These are phyloP conservation scores for Brachionus angularis DNA, from an alignment of 1,140 invertebrate genomes.

Conservation along the genomic window DNA sequence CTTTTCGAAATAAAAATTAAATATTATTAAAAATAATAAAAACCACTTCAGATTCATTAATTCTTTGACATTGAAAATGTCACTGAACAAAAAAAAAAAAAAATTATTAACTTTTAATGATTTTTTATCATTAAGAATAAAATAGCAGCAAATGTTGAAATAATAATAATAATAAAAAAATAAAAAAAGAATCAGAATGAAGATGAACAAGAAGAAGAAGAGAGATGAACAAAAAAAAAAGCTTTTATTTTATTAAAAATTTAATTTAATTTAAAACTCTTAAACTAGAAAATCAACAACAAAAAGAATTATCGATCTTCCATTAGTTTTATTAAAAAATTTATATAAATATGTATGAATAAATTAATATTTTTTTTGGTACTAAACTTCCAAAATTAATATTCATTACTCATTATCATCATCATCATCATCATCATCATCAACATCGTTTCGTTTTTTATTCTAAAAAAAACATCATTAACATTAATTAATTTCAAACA, in stretches of 20 bases:
- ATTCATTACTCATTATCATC: constrained; percentile 41
- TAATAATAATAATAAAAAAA: too few relatives aligned
- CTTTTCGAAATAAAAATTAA: neutral
- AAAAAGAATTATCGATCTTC: constrained; percentile 36
- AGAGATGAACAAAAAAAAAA: constrained; percentile 35
- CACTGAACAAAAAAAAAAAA: too few relatives aligned
- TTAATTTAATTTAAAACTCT: too few relatives aligned
- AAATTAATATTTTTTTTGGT: too few relatives aligned
- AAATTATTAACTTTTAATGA: constrained; percentile 40
- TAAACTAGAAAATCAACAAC: too few relatives aligned
- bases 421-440: constrained; percentile 8
- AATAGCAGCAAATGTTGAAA: constrained; percentile 33
- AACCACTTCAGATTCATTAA: constrained; percentile 34
- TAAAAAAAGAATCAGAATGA: too few relatives aligned
- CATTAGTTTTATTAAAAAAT: constrained; percentile 42
- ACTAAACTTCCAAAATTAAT: too few relatives aligned
- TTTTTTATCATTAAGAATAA: constrained; percentile 27
- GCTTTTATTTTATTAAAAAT: too few relatives aligned
- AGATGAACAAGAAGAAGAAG: too few relatives aligned
- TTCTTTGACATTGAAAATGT: constrained; percentile 32
- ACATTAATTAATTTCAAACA: constrained; percentile 42
- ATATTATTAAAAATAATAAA: constrained; percentile 36
- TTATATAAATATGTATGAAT: too few relatives aligned
- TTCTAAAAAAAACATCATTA: too few relatives aligned
- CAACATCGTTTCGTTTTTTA: too few relatives aligned